Evolutionary conservation across 2,113 vertebrate genomes (phyloP), one percentile per base, ranked within the genome.

Genomic region (Pteropus alecto): DNA sequence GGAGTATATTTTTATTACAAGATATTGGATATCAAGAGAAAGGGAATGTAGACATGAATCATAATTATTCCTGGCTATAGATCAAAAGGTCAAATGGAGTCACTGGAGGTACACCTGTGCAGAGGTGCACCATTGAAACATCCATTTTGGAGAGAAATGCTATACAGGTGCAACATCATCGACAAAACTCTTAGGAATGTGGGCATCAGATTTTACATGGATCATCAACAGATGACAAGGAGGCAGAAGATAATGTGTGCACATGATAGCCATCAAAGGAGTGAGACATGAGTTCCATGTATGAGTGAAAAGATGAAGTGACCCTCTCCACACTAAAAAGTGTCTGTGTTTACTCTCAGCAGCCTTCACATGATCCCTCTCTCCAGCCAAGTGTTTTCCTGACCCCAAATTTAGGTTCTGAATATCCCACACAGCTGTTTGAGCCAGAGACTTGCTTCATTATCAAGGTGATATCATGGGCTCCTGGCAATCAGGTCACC

Each of bases 1-100:
- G 33, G 0, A 46, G 35, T n/a, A 30, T 18, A 76, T 73, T 73
- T 91, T 84, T 90, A 51, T 82, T 93, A 51, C 81, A 67, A 30
- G 51, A 65, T 61, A 10, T 12, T 79, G 21, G 35, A 0, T 87
- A 87, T 81, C n/a, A 83, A 90, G 68, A 92, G 76, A 96, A 92
- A 95, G 19, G 16, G n/a, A 90, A 26, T 22, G 71, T 67, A 97
- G 95, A 97, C 91, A 95, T n/a, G 96, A 43, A 93, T 83, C 90
- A 95, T 94, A 96, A 98, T 96, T 97, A 84, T 97, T 98, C 83
- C 95, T 97, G 83, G 87, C 65, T 86, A 82, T 30, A 87, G 96
- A 98, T 94, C 60, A 93, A 71, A 93, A 93, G 41, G 51, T 93
- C 58, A 83, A 35, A 84, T 92, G 78, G 89, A 96, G 92, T 95